A percentile compares a stretch with the other conserved stretches of the same genome.
Conservation (phyloP, 2,888 invertebrate genomes). For the Ferrisia virgata region DNA sequence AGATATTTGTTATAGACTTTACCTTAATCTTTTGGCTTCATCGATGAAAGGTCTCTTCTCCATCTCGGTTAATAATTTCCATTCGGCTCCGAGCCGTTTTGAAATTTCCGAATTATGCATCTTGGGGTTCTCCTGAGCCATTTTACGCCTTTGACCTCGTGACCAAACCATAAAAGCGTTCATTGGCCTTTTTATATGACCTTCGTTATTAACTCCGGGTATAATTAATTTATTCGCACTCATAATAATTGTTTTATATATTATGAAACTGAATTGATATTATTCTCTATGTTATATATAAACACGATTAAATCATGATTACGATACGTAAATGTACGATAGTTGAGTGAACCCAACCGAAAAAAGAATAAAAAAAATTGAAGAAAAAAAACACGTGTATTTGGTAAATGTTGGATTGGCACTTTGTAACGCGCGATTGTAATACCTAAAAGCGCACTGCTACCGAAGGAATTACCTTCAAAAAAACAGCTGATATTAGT, state of each 20-base stretch:
- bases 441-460: not conserved
- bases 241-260: too few species aligned
- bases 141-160: constrained; percentile 84
- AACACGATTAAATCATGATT: not conserved
- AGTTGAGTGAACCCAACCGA: too few species aligned
- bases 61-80: constrained; percentile 82
- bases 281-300: too few species aligned
- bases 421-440: not conserved
- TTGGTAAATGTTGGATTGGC: not conserved
- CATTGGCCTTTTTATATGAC: constrained; percentile 93
- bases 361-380: not conserved
- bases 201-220: not conserved
- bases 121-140: constrained; percentile 96
- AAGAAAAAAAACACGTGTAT: not conserved
- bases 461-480: not conserved
- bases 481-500: not conserved
- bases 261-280: too few species aligned
- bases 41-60: constrained; percentile 93
- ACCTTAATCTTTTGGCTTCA: constrained; percentile 82
- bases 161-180: constrained; percentile 99
- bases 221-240: constrained; percentile 37
- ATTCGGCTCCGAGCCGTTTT: constrained; percentile 86
- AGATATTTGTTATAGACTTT: too few species aligned
- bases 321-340: not conserved
- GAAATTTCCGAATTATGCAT: constrained; percentile 98